Evolutionary conservation across 2,113 vertebrate genomes (phyloP).

Genomic region (Micronycteris hirsuta): DNA sequence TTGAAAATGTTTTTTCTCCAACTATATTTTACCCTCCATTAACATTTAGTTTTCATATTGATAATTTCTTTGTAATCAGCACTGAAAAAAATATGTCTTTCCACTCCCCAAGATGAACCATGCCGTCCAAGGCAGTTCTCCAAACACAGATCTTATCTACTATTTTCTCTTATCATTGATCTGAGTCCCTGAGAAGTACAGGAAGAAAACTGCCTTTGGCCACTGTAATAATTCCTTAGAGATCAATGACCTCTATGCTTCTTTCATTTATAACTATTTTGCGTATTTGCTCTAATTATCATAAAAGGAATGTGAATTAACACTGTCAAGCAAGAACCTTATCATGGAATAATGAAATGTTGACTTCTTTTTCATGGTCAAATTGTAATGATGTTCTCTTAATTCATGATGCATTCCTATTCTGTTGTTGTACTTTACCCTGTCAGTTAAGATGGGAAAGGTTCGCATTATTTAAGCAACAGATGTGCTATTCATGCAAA

Average conservation of each 20-base stretch:
- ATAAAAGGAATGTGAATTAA: neutral
- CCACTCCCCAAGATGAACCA: neutral
- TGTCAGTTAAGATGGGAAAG: no score
- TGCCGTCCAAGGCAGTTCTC: neutral
- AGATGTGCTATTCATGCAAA: no score
- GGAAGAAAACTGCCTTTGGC: neutral
- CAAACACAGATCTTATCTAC: neutral
- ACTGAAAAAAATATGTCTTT: neutral
- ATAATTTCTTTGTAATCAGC: neutral
- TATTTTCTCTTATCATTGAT: neutral
- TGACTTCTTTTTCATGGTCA: no score
- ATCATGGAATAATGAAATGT: no score
- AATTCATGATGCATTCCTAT: no score
- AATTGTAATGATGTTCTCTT: no score
- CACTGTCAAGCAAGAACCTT: no score
- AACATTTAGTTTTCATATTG: neutral
- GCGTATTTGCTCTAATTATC: neutral
- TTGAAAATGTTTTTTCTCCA: neutral
- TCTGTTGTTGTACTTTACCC: no score
- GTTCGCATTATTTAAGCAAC: no score
- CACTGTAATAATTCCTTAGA: neutral
- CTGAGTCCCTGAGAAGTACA: neutral
- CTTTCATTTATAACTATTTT: constrained; percentile 16
- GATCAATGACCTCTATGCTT: neutral
- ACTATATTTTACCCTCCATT: neutral